Evolutionary conservation across 2,888 invertebrate genomes (phyloP).

Genomic region (Lordiphosa fenestrarum): DNA sequence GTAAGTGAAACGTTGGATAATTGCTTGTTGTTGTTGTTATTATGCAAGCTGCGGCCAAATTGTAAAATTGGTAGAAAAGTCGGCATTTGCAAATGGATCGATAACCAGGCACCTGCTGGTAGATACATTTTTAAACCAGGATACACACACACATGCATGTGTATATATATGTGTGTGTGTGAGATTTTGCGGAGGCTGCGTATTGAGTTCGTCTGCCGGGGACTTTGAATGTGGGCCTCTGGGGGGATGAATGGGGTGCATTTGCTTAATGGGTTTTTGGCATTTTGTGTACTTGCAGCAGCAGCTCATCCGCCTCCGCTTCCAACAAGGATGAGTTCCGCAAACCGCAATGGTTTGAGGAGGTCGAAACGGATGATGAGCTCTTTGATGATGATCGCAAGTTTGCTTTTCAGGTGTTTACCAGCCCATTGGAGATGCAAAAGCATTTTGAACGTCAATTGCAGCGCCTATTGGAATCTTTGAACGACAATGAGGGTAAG

Average conservation of each 20-base stretch:
- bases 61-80: constrained; percentile 5
- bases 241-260: constrained; percentile 13
- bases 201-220: constrained; percentile 33
- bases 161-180: constrained; percentile 16
- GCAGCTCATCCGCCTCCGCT: constrained; percentile 50
- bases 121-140: constrained; percentile 68
- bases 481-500: constrained; percentile 79
- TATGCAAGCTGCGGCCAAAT: constrained; percentile 21
- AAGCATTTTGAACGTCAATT: constrained; percentile 84
- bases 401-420: constrained; percentile 82
- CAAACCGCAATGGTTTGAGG: constrained; percentile 80
- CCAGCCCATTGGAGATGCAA: constrained; percentile 83
- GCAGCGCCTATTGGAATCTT: constrained; percentile 82
- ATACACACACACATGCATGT: constrained; percentile 39
- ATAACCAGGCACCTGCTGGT: constrained; percentile 68
- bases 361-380: constrained; percentile 80
- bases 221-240: background rate
- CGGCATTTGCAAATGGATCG: constrained; percentile 52
- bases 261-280: background rate
- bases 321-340: constrained; percentile 78
- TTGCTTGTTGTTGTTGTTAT: background rate
- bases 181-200: constrained; percentile 64
- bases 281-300: background rate
- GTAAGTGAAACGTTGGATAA: constrained; percentile 37
- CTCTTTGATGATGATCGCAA: constrained; percentile 78